These are phyloP conservation scores for Pseudococcus jackbeardsleyi DNA, from an alignment of 2,888 invertebrate species.

Conservation along the genomic window DNA sequence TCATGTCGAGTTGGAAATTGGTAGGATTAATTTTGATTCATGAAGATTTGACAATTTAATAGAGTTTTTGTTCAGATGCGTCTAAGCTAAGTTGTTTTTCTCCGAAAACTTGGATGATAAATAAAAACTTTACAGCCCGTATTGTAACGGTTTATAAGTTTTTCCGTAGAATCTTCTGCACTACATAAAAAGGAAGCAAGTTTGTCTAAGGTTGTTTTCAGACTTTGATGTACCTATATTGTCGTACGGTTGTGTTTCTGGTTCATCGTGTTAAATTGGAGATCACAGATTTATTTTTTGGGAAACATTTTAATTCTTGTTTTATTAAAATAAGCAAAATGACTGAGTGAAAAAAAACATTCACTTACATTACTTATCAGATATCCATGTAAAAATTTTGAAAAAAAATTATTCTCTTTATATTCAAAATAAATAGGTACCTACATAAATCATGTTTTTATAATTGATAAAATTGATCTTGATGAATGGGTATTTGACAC, in stretches of 20 bases:
- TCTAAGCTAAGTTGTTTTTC: slow-evolving; percentile 7
- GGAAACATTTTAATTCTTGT: no score
- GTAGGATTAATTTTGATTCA: slow-evolving; percentile 50
- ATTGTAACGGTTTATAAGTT: slow-evolving; percentile 21
- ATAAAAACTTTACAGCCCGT: slow-evolving; percentile 42
- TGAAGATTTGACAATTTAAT: slow-evolving; percentile 42
- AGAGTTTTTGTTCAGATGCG: not conserved
- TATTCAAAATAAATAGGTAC: no score
- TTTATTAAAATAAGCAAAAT: no score
- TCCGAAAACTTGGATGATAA: slow-evolving; percentile 29
- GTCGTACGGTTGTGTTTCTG: not conserved
- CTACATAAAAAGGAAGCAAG: not conserved
- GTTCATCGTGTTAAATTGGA: not conserved
- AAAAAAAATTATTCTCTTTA: no score
- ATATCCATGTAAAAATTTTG: no score
- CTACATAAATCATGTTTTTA: no score
- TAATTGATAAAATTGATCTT: no score
- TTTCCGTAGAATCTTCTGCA: not conserved
- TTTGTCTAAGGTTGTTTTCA: not conserved
- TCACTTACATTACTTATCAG: no score
- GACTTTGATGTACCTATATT: not conserved
- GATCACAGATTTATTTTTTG: no score
- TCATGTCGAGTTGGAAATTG: slow-evolving; percentile 20
- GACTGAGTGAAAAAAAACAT: no score
- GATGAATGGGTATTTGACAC: no score